Evolutionary conservation across 1,140 invertebrate species (phyloP).

Genomic region (Drosophila aff.): DNA sequence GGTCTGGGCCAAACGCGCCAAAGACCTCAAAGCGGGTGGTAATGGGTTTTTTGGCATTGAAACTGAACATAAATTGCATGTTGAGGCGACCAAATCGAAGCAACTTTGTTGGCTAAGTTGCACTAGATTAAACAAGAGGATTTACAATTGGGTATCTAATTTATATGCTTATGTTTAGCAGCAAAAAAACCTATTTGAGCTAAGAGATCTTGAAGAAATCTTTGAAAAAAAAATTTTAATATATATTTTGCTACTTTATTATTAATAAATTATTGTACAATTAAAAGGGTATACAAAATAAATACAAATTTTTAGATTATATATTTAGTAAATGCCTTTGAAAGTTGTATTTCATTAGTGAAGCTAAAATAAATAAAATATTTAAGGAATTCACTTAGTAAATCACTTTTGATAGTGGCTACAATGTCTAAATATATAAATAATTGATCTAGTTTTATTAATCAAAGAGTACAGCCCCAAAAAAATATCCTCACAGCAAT

Average conservation of each 20-base stretch:
- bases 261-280: no score
- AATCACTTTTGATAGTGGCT: background rate
- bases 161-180: background rate
- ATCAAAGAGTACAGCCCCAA: background rate
- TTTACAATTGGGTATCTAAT: background rate
- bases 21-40: conserved; percentile 58
- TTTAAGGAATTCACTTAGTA: no score
- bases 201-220: background rate
- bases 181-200: no score
- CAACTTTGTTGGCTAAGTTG: conserved; percentile 30
- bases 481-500: background rate
- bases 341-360: background rate
- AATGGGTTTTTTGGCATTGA: conserved; percentile 79
- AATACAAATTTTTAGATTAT: background rate
- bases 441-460: background rate
- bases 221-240: background rate
- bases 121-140: background rate
- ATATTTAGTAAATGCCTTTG: background rate
- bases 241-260: background rate
- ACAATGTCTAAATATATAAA: background rate
- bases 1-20: conserved; percentile 6
- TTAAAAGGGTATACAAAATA: background rate
- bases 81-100: conserved; percentile 22
- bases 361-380: no score
- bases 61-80: conserved; percentile 45